Evolutionary conservation across 2,797 vertebrate genomes (phyloP), one percentile per base, ranked within the genome.

Genomic region (Notamacropus eugenii): DNA sequence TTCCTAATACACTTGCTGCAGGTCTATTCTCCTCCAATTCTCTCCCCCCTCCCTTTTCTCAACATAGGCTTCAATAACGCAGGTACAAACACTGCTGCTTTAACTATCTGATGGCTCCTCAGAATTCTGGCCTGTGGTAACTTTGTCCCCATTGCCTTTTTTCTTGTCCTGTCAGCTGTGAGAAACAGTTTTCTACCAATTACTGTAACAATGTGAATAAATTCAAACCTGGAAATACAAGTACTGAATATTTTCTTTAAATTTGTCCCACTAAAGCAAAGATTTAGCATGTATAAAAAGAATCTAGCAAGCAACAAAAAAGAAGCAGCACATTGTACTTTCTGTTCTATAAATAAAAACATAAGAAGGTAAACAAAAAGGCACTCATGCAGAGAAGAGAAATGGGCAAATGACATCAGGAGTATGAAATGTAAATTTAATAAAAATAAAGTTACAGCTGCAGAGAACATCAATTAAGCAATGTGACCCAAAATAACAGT

Each of bases 121-220:
- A 24, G 92, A 62, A 92, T 94, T 97, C 95, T 97, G 95, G 93
- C 96, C 98, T 57, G 56, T 5, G 54, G 87, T 97, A 96, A 94
- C 90, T 97, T 98, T 98, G 95, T 98, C 95, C 95, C 91, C 95
- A 95, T 93, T 82, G 12, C 59, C 93, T 90, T 95, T 97, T 91
- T 58, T 93, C 96, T 96, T 96, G 29, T 96, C 97, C 97, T 98
- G 97, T 97, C 95, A 96, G 93, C 98, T 95, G 98, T 96, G 97
- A 98, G 96, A 98, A 98, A 98, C 34, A 94, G 95, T 98, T 97
- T 98, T 98, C 96, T 97, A 98, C 94, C 97, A 98, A 98, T 98
- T 98, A 98, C 97, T 98, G 98, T 98, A 97, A 98, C 97, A 98
- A 98, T 94, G 87, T 97, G 97, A 98, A 97, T 98, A 98, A 98